Percentiles rank a stretch among this genome's conserved stretches.
Conservation (phyloP, 2,797 vertebrate genomes). For the Lepus oiostolus region DNA sequence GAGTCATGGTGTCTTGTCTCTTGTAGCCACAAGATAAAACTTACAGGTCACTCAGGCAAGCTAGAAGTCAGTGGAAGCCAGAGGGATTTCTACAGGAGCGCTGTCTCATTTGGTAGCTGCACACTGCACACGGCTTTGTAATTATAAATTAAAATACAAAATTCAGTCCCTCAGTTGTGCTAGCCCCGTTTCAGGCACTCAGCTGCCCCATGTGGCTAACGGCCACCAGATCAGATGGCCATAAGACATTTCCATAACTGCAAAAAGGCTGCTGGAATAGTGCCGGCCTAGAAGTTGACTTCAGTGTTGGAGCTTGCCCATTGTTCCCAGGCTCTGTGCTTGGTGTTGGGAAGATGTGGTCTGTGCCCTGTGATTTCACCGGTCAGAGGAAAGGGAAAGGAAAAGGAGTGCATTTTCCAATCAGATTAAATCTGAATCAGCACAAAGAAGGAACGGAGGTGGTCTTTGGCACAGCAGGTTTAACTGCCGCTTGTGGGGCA, state of each 20-base stretch:
- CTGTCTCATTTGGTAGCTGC: not conserved
- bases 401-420: conserved; percentile 19
- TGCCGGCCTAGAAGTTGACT: not conserved
- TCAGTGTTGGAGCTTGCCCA: not conserved
- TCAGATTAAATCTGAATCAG: conserved; percentile 4
- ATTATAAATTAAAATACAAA: conserved; percentile 28
- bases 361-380: not conserved
- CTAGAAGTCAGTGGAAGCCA: not conserved
- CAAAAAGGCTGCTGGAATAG: not conserved
- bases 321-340: not conserved
- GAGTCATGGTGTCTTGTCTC: conserved; percentile 42
- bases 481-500: no score
- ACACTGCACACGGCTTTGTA: not conserved
- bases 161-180: not conserved
- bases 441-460: conserved; percentile 19
- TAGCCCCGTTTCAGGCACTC: conserved; percentile 6
- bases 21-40: conserved; percentile 1
- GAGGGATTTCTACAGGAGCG: not conserved
- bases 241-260: conserved; percentile 11
- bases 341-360: not conserved
- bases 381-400: not conserved
- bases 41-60: not conserved
- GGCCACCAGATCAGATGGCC: not conserved
- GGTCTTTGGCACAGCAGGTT: no score
- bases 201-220: not conserved